Evolutionary conservation across 1,140 invertebrate genomes (phyloP), one percentile per base, ranked within the genome.

Genomic region (Danaus melanippus): DNA sequence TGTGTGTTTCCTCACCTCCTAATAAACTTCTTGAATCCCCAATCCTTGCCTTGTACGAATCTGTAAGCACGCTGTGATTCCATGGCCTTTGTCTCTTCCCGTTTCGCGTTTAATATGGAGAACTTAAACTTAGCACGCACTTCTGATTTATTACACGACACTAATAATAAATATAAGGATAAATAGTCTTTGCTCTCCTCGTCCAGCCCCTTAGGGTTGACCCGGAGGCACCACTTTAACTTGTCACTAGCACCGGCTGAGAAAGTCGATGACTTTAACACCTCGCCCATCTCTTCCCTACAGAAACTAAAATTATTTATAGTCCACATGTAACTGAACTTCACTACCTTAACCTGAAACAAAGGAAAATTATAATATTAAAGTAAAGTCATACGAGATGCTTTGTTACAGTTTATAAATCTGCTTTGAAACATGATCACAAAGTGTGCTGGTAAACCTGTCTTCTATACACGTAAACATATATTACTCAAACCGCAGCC

Each of bases 241-340:
- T 99, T 99, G 87, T 99, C 98, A 90, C 98, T 99, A 80, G 96
- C 95, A 83, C 97, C 97, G 50, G 98, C 98, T 53, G 97, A 99
- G 89, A 99, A 99, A 64, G 97, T 99, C 64, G 97, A 99, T 87
- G 97, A 99, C 90, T 99, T 99, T 73, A 99, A 91, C 59, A 99
- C 98, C 91, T 99, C 98, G 67, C 98, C 98, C 97, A 99, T 99
- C 90, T 99, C 98, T 90, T 99, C 98, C 64, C 96, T 93, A 88
- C 96, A 98, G 90, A 99, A 99, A 90, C 97, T 98, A 89, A 99
- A 99, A 92, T 99, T 99, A 88, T 99, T 99, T 90, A 99, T 99
- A 77, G 98, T 99, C 98, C 98, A 99, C 96, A 99, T 99, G 88
- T 99, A 99, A 89, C 96, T 98, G 91, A 99, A 99, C 89, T 99